These are phyloP conservation scores for Adelosebastes latens DNA, from an alignment of 2,797 vertebrate species.

Conservation along the genomic window DNA sequence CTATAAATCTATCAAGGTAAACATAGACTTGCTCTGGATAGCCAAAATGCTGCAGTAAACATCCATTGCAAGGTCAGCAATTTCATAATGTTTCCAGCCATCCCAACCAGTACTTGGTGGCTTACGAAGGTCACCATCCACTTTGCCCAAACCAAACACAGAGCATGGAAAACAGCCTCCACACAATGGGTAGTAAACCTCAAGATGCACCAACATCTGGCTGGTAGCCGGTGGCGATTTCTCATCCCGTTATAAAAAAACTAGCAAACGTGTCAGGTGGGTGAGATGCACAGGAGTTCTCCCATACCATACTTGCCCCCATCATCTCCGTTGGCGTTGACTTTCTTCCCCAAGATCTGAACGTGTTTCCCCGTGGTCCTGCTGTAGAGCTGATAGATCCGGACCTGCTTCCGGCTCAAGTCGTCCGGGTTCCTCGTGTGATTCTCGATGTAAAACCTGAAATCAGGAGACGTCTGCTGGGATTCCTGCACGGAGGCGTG, in stretches of 20 bases:
- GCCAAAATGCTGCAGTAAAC: slow-evolving; percentile 24
- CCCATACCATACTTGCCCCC: slow-evolving; percentile 88
- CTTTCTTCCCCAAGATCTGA: slow-evolving; percentile 84
- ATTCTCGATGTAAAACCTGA: slow-evolving; percentile 87
- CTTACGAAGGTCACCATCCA: slow-evolving; percentile 10
- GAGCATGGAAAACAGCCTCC: slow-evolving; percentile 14
- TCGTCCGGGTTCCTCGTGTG: slow-evolving; percentile 85
- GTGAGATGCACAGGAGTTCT: slow-evolving; percentile 78
- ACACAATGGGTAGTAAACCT: slow-evolving; percentile 4
- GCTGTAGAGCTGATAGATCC: slow-evolving; percentile 89
- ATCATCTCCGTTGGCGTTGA: slow-evolving; percentile 88
- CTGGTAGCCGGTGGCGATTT: not conserved
- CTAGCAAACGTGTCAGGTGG: slow-evolving; percentile 54
- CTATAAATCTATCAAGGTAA: slow-evolving; percentile 1
- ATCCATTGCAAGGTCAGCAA: slow-evolving; percentile 14
- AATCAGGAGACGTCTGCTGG: slow-evolving; percentile 85
- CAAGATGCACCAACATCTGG: not conserved
- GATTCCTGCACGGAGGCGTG: slow-evolving; percentile 76
- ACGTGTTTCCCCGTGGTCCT: slow-evolving; percentile 85
- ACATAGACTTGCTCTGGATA: slow-evolving; percentile 30
- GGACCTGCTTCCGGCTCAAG: slow-evolving; percentile 85
- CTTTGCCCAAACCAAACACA: slow-evolving; percentile 25
- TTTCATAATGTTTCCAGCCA: slow-evolving; percentile 20
- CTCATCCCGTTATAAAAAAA: slow-evolving; percentile 1
- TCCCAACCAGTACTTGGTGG: slow-evolving; percentile 30